phyloP scores from a whole-genome alignment of 2,888 invertebrate species.

The Heteromyza rotundicornis region DNA sequence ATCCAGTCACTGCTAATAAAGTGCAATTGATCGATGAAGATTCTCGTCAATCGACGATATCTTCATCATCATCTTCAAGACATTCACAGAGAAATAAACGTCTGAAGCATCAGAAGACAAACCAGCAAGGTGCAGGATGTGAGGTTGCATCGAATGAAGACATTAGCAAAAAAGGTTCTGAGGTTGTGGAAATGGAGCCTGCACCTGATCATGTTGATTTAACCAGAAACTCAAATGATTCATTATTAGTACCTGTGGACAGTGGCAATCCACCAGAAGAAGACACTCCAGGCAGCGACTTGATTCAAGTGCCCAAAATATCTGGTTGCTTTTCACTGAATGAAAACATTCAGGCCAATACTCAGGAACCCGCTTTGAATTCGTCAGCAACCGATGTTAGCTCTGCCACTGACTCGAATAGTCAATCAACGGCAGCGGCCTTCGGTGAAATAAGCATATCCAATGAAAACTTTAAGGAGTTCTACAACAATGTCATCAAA shows the following conservation, averaged over 20 bases:
- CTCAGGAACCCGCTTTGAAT: neutral
- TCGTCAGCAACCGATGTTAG: neutral
- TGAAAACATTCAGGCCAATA: slow-evolving; percentile 1
- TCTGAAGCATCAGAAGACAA: neutral
- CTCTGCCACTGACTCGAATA: neutral
- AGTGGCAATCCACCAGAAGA: neutral
- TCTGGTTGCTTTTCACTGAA: slow-evolving; percentile 50
- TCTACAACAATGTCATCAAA: slow-evolving; percentile 51
- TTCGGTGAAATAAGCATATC: neutral
- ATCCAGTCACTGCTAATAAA: neutral
- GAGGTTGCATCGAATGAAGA: neutral
- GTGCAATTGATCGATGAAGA: slow-evolving; percentile 19
- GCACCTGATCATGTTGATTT: too few species aligned
- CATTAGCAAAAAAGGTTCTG: too few species aligned
- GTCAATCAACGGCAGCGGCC: neutral
- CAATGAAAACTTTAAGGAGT: slow-evolving; percentile 31
- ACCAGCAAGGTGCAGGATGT: too few species aligned
- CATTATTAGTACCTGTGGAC: too few species aligned
- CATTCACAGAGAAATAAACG: neutral
- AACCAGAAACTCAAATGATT: too few species aligned
- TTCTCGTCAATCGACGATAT: slow-evolving; percentile 12
- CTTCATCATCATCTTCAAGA: slow-evolving; percentile 2
- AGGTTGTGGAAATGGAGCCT: too few species aligned
- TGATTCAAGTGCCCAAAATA: slow-evolving; percentile 48
- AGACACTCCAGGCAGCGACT: neutral